These are phyloP conservation scores for Gobiocypris rarus DNA, from an alignment of 2,113 vertebrate species.

Conservation along the genomic window DNA sequence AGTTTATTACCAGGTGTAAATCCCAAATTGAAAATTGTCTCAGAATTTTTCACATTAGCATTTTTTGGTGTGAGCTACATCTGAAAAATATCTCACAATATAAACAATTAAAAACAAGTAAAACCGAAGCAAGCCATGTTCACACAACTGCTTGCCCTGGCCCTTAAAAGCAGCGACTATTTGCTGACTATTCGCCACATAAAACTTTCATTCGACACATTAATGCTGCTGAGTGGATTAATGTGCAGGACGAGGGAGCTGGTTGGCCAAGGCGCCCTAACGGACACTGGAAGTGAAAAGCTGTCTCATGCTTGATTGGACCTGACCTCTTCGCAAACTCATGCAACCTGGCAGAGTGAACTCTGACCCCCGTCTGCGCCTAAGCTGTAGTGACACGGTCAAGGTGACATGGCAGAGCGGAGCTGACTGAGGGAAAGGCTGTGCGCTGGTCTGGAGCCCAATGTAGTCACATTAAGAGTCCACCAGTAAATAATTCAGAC, in stretches of 20 bases:
- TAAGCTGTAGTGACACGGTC: conserved; percentile 48
- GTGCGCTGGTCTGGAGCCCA: neutral
- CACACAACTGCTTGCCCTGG: conserved; percentile 29
- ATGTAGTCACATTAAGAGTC: conserved; percentile 35
- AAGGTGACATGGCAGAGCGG: conserved; percentile 41
- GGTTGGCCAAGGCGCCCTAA: conserved; percentile 36
- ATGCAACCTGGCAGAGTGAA: conserved; percentile 48
- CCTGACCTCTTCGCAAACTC: conserved; percentile 3
- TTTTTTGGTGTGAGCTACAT: neutral
- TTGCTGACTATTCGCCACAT: conserved; percentile 33
- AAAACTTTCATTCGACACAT: conserved; percentile 46
- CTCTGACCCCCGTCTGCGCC: conserved; percentile 43
- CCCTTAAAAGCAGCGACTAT: conserved; percentile 33
- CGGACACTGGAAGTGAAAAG: conserved; percentile 52
- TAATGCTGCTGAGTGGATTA: conserved; percentile 51
- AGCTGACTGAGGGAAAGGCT: conserved; percentile 41
- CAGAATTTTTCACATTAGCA: neutral
- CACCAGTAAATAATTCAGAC: conserved; percentile 51
- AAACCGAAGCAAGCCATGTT: neutral
- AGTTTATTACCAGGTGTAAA: neutral
- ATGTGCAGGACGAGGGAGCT: conserved; percentile 29
- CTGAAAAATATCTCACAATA: neutral
- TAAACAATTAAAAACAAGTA: neutral
- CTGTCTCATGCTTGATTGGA: conserved; percentile 53
- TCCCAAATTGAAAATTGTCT: neutral